phyloP scores from a whole-genome alignment of 1,140 invertebrate genomes.

The Philotrypesis tridentata region DNA sequence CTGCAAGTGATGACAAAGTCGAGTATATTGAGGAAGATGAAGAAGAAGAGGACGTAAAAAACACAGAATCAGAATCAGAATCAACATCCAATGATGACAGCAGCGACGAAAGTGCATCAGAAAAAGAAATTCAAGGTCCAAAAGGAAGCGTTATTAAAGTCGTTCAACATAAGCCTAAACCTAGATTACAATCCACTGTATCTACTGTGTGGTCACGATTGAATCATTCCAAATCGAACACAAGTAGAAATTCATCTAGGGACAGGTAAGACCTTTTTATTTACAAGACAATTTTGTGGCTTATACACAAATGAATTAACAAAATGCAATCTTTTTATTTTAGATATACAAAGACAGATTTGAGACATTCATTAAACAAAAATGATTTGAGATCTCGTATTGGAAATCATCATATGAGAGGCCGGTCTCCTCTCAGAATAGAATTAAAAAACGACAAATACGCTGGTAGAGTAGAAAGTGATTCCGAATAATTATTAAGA shows the following conservation, averaged over 20 bases:
- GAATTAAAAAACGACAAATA: constrained; percentile 70
- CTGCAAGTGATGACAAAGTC: constrained; percentile 52
- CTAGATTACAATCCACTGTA: constrained; percentile 71
- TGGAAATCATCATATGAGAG: constrained; percentile 62
- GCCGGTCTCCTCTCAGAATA: constrained; percentile 67
- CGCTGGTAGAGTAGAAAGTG: constrained; percentile 55
- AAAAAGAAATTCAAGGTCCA: constrained; percentile 69
- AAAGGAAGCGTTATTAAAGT: constrained; percentile 73
- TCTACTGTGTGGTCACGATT: constrained; percentile 77
- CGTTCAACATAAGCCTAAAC: constrained; percentile 70
- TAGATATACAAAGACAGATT: constrained; percentile 57
- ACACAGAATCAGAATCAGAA: constrained; percentile 44
- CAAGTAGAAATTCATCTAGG: background rate
- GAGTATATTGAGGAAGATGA: constrained; percentile 56
- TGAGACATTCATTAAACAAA: constrained; percentile 58
- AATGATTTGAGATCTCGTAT: constrained; percentile 65
- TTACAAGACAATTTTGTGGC: too few relatives aligned
- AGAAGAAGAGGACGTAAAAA: constrained; percentile 52
- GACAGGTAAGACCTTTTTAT: constrained; percentile 38
- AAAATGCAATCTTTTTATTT: constrained; percentile 47
- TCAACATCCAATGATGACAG: constrained; percentile 48
- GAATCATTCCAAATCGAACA: constrained; percentile 62
- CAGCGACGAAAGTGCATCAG: constrained; percentile 60
- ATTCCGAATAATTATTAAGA: constrained; percentile 55
- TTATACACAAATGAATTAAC: background rate